These are phyloP conservation scores for Nasonia oneida DNA, from an alignment of 2,888 invertebrate genomes.

Conservation along the genomic window DNA sequence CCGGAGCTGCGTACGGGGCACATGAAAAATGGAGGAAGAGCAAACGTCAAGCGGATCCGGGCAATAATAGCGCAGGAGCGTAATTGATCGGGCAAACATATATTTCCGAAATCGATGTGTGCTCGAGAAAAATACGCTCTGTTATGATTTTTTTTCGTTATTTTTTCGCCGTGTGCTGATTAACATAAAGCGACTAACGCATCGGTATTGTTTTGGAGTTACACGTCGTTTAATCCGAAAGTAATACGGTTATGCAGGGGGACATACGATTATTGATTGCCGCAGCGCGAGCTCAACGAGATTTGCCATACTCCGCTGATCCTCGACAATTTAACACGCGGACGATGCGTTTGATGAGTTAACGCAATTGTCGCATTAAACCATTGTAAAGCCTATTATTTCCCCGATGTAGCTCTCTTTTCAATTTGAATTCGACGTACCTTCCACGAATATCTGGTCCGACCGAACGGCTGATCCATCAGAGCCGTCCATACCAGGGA, in stretches of 20 bases:
- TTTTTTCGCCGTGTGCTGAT: not conserved
- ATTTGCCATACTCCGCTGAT: not conserved
- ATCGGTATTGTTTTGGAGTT: not conserved
- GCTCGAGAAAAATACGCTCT: not conserved
- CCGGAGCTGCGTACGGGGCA: not conserved
- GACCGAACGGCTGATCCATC: not conserved
- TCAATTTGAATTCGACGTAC: not conserved
- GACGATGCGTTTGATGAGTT: not conserved
- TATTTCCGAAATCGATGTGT: not conserved
- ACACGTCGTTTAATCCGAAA: not conserved
- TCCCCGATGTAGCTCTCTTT: not conserved
- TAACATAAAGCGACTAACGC: not conserved
- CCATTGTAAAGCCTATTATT: not conserved
- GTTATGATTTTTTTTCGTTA: too few species aligned
- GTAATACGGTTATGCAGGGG: conserved; percentile 6
- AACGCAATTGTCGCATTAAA: not conserved
- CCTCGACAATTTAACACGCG: not conserved
- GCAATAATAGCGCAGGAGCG: not conserved
- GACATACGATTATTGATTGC: not conserved
- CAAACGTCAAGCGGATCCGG: not conserved
- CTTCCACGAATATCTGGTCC: not conserved
- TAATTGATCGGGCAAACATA: conserved; percentile 13
- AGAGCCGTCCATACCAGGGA: not conserved
- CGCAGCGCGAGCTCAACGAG: not conserved
- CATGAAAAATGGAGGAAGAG: conserved; percentile 7